These are phyloP conservation scores for Geococcyx californianus DNA, from an alignment of 2,113 vertebrate genomes.

Conservation along the genomic window DNA sequence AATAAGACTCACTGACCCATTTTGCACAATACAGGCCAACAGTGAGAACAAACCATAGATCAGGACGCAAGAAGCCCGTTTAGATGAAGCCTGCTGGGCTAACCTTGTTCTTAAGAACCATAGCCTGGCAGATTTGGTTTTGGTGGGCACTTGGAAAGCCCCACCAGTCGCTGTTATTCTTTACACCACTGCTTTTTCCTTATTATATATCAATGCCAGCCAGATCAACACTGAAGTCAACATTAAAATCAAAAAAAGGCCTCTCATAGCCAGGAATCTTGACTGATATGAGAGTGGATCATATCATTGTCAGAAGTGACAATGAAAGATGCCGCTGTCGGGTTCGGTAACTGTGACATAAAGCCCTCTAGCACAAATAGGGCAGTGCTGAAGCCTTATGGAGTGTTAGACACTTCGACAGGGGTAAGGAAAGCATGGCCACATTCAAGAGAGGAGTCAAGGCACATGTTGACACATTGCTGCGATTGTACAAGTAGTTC, in stretches of 20 bases:
- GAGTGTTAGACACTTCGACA: not conserved
- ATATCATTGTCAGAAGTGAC: not conserved
- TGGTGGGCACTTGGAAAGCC: not conserved
- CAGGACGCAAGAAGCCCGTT: not conserved
- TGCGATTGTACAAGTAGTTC: not conserved
- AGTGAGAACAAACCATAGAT: rapidly evolving
- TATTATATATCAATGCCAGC: not conserved
- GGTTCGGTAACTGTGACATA: not conserved
- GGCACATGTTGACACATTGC: not conserved
- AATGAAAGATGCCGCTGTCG: not conserved
- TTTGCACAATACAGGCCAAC: not conserved
- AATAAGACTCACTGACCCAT: not conserved
- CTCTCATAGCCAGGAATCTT: not conserved
- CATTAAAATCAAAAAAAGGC: not conserved
- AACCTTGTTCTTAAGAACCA: not conserved
- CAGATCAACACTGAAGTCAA: not conserved
- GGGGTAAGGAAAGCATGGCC: not conserved
- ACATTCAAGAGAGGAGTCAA: not conserved
- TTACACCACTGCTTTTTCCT: not conserved
- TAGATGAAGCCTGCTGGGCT: not conserved
- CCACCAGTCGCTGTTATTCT: not conserved
- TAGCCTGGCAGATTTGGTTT: not conserved
- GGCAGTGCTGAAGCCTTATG: not conserved
- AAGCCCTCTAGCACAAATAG: not conserved
- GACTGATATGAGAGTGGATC: not conserved